Conservation (phyloP, 2,113 vertebrate genomes). For the Solea solea region DNA sequence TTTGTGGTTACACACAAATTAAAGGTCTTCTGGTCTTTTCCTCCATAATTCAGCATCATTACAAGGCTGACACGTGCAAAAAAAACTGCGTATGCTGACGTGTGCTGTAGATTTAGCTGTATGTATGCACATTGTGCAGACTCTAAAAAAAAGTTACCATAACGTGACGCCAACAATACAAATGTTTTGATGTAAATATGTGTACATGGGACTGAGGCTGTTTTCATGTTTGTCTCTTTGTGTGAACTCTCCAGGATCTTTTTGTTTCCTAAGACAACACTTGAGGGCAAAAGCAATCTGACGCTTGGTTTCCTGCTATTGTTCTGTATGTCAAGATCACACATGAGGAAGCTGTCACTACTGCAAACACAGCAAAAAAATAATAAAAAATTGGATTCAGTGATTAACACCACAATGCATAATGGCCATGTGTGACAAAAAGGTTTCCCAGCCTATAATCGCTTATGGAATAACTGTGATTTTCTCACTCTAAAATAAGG, state of each 20-base stretch:
- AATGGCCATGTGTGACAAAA: background rate
- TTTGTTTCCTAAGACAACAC: slow-evolving; percentile 38
- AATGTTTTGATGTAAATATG: too few species aligned
- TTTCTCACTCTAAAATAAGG: slow-evolving; percentile 37
- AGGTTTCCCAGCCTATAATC: slow-evolving; percentile 32
- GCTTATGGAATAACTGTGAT: slow-evolving; percentile 21
- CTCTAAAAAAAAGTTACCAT: too few species aligned
- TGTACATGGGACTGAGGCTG: too few species aligned
- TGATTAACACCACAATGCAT: slow-evolving; percentile 25
- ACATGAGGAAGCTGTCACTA: slow-evolving; percentile 71
- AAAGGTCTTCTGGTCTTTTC: too few species aligned
- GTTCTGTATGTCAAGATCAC: slow-evolving; percentile 61
- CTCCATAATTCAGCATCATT: too few species aligned
- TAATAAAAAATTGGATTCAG: slow-evolving; percentile 1
- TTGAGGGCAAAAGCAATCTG: slow-evolving; percentile 23
- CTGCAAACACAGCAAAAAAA: slow-evolving; percentile 66
- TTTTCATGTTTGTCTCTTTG: background rate
- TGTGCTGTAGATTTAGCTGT: too few species aligned
- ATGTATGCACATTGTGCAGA: too few species aligned
- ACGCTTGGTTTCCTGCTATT: slow-evolving; percentile 75
- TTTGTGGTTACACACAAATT: too few species aligned
- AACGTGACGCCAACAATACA: too few species aligned
- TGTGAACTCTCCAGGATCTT: slow-evolving; percentile 25
- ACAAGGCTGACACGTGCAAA: too few species aligned
- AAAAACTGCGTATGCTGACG: too few species aligned